Conservation (phyloP, 2,888 invertebrate genomes). For the Pyrocoelia pectoralis region DNA sequence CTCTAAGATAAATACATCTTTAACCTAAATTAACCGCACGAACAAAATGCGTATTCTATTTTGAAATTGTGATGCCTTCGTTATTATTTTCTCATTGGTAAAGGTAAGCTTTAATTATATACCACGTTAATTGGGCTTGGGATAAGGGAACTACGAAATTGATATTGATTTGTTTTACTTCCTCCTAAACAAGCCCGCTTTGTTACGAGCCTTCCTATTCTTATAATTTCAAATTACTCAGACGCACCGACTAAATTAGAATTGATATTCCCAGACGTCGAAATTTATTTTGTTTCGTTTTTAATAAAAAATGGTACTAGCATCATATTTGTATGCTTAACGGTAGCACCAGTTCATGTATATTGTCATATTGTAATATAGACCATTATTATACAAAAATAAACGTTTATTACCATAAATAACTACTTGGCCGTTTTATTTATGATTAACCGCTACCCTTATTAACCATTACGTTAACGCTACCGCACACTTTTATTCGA, state of each 20-base stretch:
- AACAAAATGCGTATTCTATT: slow-evolving; percentile 30
- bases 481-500: slow-evolving; percentile 12
- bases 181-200: slow-evolving; percentile 23
- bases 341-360: slow-evolving; percentile 54
- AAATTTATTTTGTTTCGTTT: slow-evolving; percentile 23
- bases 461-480: slow-evolving; percentile 15
- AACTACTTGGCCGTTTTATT: slow-evolving; percentile 9
- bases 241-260: slow-evolving; percentile 18
- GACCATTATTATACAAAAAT: slow-evolving; percentile 49
- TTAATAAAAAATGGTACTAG: slow-evolving; percentile 41
- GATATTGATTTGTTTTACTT: slow-evolving; percentile 33
- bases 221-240: neutral
- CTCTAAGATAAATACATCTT: slow-evolving; percentile 48
- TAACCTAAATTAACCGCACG: slow-evolving; percentile 40
- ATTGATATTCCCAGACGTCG: slow-evolving; percentile 42
- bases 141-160: slow-evolving; percentile 32
- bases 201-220: slow-evolving; percentile 7
- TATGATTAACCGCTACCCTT: slow-evolving; percentile 14
- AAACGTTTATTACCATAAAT: slow-evolving; percentile 51
- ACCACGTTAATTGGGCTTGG: slow-evolving; percentile 30
- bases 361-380: slow-evolving; percentile 58
- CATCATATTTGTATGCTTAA: slow-evolving; percentile 53
- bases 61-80: slow-evolving; percentile 31
- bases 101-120: slow-evolving; percentile 34
- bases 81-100: slow-evolving; percentile 35